Percentiles rank a stretch among this genome's conserved stretches.
phyloP scores from a whole-genome alignment of 1,140 invertebrate species.

The Penaeus japonicus region DNA sequence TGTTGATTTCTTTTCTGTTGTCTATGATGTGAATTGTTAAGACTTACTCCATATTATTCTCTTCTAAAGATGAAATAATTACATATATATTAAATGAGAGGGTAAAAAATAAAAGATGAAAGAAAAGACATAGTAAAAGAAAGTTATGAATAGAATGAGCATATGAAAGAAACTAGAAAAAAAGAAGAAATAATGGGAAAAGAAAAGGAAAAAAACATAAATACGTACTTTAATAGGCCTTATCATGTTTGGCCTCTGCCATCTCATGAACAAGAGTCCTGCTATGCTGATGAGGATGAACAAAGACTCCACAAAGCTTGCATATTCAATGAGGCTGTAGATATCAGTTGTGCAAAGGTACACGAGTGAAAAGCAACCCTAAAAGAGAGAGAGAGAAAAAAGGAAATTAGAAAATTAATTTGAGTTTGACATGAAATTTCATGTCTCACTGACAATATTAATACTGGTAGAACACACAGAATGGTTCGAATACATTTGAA shows the following conservation, averaged over 20 bases:
- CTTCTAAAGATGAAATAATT: background rate
- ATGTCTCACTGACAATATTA: background rate
- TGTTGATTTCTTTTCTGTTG: background rate
- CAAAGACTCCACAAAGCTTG: conserved; percentile 91
- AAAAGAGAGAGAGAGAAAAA: conserved; percentile 55
- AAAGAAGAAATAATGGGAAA: background rate
- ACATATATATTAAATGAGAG: background rate
- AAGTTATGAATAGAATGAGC: too few species aligned
- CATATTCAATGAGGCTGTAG: conserved; percentile 92
- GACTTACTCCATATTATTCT: background rate
- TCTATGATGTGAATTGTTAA: background rate
- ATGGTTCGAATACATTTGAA: too few species aligned
- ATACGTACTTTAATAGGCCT: conserved; percentile 75
- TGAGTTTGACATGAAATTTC: background rate
- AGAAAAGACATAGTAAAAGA: too few species aligned
- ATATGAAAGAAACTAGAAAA: too few species aligned
- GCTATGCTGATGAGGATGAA: conserved; percentile 89
- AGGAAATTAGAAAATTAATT: conserved; percentile 70
- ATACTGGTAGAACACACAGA: too few species aligned
- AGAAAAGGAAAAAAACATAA: background rate
- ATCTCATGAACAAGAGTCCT: conserved; percentile 86
- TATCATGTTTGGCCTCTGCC: conserved; percentile 74
- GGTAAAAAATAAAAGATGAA: background rate
- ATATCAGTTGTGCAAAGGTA: conserved; percentile 88
- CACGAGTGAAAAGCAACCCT: conserved; percentile 76